These are phyloP conservation scores for Coregonus clupeaformis DNA, from an alignment of 2,113 vertebrate genomes.

Conservation along the genomic window DNA sequence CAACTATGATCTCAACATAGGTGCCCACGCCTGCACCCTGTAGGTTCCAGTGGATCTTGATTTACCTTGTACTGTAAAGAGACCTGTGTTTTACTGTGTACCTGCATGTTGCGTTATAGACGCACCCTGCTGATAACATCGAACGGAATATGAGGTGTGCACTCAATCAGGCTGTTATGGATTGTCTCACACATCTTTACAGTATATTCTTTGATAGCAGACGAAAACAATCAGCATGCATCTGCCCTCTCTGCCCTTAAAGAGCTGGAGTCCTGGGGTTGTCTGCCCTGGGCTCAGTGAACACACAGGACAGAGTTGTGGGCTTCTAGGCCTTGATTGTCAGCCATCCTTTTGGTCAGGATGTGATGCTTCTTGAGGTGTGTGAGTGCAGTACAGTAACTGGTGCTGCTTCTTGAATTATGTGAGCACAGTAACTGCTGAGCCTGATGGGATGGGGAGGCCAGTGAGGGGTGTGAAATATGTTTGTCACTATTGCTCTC, in stretches of 20 bases:
- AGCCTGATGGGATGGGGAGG: not conserved
- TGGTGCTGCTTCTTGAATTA: not conserved
- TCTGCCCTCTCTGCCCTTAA: not conserved
- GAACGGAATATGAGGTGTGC: not conserved
- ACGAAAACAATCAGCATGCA: constrained; percentile 47
- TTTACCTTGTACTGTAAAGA: constrained; percentile 33
- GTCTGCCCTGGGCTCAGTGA: not conserved
- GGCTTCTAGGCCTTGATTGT: not conserved
- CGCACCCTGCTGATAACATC: constrained; percentile 21
- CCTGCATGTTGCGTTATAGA: constrained; percentile 51
- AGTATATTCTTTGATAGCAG: constrained; percentile 43
- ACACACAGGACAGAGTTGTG: not conserved
- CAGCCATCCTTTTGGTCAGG: not conserved
- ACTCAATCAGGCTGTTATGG: not conserved
- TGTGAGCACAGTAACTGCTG: not conserved
- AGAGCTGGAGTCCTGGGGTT: constrained; percentile 7
- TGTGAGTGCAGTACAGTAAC: too few relatives aligned
- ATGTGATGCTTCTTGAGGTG: too few relatives aligned
- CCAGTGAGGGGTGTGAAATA: constrained; percentile 4
- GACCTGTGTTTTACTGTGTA: constrained; percentile 53
- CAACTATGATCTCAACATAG: not conserved
- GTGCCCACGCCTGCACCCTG: not conserved
- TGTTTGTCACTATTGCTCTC: constrained; percentile 38
- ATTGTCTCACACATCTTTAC: constrained; percentile 44
- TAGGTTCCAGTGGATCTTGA: constrained; percentile 2